Conservation (phyloP, 2,797 vertebrate species). For the Meda fulgida region DNA sequence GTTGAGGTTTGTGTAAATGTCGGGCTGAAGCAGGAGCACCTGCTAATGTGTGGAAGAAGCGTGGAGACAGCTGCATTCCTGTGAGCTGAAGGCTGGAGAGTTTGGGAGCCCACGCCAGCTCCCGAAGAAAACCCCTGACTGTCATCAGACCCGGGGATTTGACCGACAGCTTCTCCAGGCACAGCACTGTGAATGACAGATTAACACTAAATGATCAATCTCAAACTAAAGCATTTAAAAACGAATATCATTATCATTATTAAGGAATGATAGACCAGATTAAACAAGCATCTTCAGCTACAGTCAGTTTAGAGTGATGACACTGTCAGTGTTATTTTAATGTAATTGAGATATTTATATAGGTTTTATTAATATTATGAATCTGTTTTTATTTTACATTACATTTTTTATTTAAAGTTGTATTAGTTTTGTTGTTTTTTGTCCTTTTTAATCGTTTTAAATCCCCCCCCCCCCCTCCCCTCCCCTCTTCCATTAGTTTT, state of each 20-base stretch:
- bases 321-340: background rate
- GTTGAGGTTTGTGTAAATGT: background rate
- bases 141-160: constrained; percentile 80
- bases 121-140: constrained; percentile 70
- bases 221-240: too few species aligned
- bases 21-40: constrained; percentile 71
- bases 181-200: constrained; percentile 70
- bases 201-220: background rate
- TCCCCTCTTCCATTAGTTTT: background rate
- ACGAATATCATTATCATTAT: too few species aligned
- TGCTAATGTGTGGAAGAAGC: constrained; percentile 79
- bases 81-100: constrained; percentile 83
- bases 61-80: constrained; percentile 74
- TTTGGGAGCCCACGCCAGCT: constrained; percentile 78
- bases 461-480: too few species aligned
- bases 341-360: background rate
- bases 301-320: background rate
- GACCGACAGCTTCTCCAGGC: constrained; percentile 84
- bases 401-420: background rate
- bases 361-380: background rate
- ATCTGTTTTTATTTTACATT: background rate
- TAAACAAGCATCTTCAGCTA: background rate
- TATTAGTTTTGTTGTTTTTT: background rate
- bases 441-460: background rate
- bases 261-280: background rate